phyloP scores from a whole-genome alignment of 2,113 vertebrate species.

The Barnardius zonarius region DNA sequence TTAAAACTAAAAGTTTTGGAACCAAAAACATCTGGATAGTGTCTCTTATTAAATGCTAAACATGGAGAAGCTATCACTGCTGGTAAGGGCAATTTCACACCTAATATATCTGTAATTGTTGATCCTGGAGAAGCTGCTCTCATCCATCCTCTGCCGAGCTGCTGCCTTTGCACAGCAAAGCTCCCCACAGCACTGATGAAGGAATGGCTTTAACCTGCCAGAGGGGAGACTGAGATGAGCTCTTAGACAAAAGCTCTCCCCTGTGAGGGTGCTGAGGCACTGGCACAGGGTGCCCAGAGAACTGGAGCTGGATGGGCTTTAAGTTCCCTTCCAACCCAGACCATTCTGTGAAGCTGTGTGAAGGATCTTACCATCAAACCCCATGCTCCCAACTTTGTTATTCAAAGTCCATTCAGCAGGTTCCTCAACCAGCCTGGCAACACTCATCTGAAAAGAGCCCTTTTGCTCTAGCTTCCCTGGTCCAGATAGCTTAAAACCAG shows the following conservation, averaged over 20 bases:
- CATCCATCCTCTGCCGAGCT: accelerated
- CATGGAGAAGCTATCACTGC: accelerated
- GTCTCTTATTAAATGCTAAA: not conserved
- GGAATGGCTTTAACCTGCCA: not conserved
- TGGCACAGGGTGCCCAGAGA: too few species aligned
- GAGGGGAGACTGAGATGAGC: not conserved
- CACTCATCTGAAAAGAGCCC: accelerated
- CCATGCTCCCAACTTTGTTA: accelerated
- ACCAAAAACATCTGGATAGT: not conserved
- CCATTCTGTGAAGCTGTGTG: accelerated
- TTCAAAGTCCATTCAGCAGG: not conserved
- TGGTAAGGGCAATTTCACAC: not conserved
- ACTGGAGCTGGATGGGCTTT: not conserved
- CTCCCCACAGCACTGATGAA: not conserved
- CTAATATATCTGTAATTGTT: not conserved
- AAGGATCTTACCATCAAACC: accelerated
- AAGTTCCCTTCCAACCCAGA: not conserved
- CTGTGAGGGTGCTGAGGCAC: not conserved
- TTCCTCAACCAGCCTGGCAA: not conserved
- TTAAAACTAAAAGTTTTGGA: not conserved
- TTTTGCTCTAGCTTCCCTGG: not conserved
- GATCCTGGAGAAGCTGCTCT: not conserved
- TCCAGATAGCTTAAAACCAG: not conserved
- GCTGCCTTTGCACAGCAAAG: not conserved
- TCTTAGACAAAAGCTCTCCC: not conserved